These are phyloP conservation scores for Stichopus horrens DNA, from an alignment of 53 echinoderm and acorn worm species.

Conservation along the genomic window DNA sequence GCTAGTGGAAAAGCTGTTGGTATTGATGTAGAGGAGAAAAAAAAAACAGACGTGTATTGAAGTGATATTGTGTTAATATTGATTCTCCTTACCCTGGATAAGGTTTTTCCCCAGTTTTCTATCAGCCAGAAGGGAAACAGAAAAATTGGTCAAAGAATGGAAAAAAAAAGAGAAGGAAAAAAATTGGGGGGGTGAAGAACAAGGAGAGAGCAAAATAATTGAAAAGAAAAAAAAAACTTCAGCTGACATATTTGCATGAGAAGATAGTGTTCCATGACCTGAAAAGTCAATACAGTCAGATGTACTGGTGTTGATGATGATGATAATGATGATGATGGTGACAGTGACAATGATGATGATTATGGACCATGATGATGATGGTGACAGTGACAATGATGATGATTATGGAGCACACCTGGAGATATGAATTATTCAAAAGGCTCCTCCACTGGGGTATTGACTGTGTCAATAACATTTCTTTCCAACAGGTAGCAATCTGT, in stretches of 20 bases:
- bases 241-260: neutral
- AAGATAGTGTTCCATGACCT: neutral
- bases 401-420: neutral
- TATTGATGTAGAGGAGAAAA: neutral
- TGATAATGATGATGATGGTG: neutral
- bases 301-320: neutral
- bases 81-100: constrained; percentile 34
- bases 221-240: neutral
- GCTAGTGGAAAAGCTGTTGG: neutral
- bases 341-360: neutral
- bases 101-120: neutral
- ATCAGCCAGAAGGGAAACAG: neutral
- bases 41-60: constrained; percentile 13
- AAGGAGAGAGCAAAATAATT: neutral
- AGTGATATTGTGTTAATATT: constrained; percentile 39
- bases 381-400: neutral
- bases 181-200: neutral
- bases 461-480: neutral
- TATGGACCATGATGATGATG: neutral
- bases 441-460: too few relatives aligned
- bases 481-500: neutral
- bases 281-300: neutral
- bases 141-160: neutral
- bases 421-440: neutral
- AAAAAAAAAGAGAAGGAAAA: neutral